Evolutionary conservation across 2,113 vertebrate species (phyloP), one percentile per base, ranked within the genome.

Genomic region (Cinclus cinclus): DNA sequence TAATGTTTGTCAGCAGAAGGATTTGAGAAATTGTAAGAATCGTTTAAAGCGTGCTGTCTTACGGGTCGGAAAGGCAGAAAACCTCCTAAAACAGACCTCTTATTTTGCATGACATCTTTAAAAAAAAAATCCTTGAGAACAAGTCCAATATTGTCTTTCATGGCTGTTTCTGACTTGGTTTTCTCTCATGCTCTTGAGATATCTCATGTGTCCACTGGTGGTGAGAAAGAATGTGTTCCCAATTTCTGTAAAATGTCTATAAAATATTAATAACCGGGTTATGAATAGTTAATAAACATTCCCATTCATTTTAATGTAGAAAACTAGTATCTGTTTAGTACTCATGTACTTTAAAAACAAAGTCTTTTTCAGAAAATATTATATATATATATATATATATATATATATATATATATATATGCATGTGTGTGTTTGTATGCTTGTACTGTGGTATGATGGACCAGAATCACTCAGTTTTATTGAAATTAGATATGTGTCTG

Each of bases 371-470:
- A 84, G 31, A 81, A 90, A 60, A 49, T 9, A 21, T 13, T 16
- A 31, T 71, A 3, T 39, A 37, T 17, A 25, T 33, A 33, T 17
- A 33, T 10, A 18, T 20, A 3, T 39, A 39, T 11, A 15, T 22
- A 3, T 58, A 8, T 24, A 16, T 27, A 8, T 13, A 3, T 8
- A 7, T 11, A 4, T 53, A 2, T 3, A 1, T 20, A 1, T 10
- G 0, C 25, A 46, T 49, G 12, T 49, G 22, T 49, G 4, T 10
- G 2, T 30, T 3, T 10, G 4, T 33, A 10, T 39, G 18, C 49
- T 5, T 24, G 3, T 46, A 42, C 19, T 50, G 11, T 20, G 44
- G 3, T 69, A 7, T 31, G 41, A 53, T 23, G 13, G 13, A 10
- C 21, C 56, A 62, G 46, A 69, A 68, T 63, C 23, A 84, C 30